These are phyloP conservation scores for Lasaia peninsularis DNA, from an alignment of 1,140 invertebrate species.

Conservation along the genomic window DNA sequence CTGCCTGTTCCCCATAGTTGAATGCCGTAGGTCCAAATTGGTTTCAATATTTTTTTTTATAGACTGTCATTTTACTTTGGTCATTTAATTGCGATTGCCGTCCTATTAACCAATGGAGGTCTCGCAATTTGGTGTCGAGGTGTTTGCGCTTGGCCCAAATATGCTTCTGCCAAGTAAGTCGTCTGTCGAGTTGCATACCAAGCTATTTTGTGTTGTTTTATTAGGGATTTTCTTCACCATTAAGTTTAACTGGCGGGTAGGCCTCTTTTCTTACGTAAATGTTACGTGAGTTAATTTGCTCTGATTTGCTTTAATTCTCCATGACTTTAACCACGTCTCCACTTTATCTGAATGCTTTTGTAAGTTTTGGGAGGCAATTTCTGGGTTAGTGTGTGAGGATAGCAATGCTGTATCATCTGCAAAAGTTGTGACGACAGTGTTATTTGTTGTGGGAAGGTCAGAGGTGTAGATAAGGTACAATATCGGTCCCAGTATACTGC, in stretches of 20 bases:
- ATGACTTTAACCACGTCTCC: constrained; percentile 4
- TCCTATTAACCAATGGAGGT: background rate
- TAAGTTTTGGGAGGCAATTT: constrained; percentile 5
- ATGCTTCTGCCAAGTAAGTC: constrained; percentile 14
- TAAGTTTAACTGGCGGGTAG: constrained; percentile 6
- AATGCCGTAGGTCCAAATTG: background rate
- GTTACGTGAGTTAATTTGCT: constrained; percentile 12
- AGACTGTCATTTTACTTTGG: background rate
- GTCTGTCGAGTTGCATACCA: constrained; percentile 12
- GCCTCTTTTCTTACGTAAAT: constrained; percentile 4
- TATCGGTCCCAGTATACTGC: constrained; percentile 17
- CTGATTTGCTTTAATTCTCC: constrained; percentile 11
- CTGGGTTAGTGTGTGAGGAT: background rate
- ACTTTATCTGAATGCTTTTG: constrained; percentile 4
- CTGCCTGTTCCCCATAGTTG: background rate
- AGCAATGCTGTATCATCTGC: constrained; percentile 25
- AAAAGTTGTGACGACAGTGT: constrained; percentile 14
- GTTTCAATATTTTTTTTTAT: background rate
- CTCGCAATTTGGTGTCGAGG: background rate
- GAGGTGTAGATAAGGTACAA: constrained; percentile 21
- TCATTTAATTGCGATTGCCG: constrained; percentile 3
- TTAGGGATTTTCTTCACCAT: background rate
- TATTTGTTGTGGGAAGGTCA: constrained; percentile 16
- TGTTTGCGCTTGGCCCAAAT: constrained; percentile 10
- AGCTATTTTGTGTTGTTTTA: constrained; percentile 6